These are phyloP conservation scores for Cheirogaleus medius DNA, from an alignment of 2,113 vertebrate species.

Conservation along the genomic window DNA sequence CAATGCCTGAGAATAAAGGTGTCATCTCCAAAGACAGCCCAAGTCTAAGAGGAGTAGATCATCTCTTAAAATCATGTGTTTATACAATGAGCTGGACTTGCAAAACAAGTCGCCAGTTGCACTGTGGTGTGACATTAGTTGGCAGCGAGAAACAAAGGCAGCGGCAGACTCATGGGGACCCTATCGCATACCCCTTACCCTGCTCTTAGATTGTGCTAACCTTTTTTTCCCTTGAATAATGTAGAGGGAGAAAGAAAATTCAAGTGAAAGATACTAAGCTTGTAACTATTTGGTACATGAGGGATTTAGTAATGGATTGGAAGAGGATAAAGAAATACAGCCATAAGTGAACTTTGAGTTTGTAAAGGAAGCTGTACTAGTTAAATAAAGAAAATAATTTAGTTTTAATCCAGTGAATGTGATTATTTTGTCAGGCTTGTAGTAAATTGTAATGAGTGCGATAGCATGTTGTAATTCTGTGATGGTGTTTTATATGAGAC, in stretches of 20 bases:
- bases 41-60: neutral
- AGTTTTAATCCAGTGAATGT: conserved; percentile 50
- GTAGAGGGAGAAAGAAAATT: neutral
- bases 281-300: neutral
- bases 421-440: conserved; percentile 45
- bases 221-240: neutral
- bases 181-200: fast-evolving
- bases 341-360: neutral
- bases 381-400: conserved; percentile 47
- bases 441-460: conserved; percentile 17
- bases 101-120: neutral
- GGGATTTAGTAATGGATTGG: neutral
- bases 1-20: neutral
- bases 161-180: neutral
- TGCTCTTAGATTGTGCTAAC: neutral
- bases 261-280: neutral
- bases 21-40: neutral
- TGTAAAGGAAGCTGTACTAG: neutral
- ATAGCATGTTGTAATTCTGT: conserved; percentile 9
- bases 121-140: neutral
- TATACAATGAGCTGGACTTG: neutral
- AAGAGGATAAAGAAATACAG: conserved; percentile 8
- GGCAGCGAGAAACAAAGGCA: neutral
- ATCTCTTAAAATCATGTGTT: neutral
- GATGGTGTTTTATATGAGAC: conserved; percentile 47